Conservation (phyloP, 2,797 vertebrate species). For the Cryptoblepharus egeriae region DNA sequence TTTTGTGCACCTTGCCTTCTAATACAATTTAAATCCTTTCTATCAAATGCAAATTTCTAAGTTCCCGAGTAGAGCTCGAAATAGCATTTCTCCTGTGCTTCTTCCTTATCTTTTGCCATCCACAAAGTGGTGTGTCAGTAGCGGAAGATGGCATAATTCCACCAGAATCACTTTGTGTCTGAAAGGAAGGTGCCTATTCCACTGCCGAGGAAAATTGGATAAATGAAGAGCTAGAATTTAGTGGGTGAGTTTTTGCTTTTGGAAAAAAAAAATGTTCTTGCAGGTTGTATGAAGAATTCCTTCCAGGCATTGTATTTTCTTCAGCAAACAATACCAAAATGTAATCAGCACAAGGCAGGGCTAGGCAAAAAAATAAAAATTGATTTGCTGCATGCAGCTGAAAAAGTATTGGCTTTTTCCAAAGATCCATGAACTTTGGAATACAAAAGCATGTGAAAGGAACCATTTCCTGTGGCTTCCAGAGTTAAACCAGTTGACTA, state of each 20-base stretch:
- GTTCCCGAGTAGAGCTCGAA: slow-evolving; percentile 62
- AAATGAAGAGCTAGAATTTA: slow-evolving; percentile 62
- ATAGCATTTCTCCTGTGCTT: slow-evolving; percentile 54
- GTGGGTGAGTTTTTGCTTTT: slow-evolving; percentile 27
- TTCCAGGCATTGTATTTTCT: slow-evolving; percentile 40
- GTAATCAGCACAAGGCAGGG: slow-evolving; percentile 32
- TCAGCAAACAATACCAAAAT: slow-evolving; percentile 36
- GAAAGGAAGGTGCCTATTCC: slow-evolving; percentile 61
- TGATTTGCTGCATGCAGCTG: neutral
- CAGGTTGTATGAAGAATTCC: slow-evolving; percentile 43
- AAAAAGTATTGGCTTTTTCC: neutral
- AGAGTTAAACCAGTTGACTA: neutral
- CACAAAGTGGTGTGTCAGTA: slow-evolving; percentile 61
- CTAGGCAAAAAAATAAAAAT: neutral
- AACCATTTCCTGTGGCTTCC: neutral
- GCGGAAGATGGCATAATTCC: slow-evolving; percentile 55
- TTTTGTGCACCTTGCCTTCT: slow-evolving; percentile 72
- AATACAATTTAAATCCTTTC: slow-evolving; percentile 70
- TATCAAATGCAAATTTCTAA: slow-evolving; percentile 69
- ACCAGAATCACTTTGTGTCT: slow-evolving; percentile 34
- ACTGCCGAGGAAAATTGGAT: slow-evolving; percentile 44
- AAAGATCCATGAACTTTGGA: neutral
- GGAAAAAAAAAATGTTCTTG: slow-evolving; percentile 18
- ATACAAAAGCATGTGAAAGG: neutral
- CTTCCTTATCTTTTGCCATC: slow-evolving; percentile 63